Conservation (phyloP, 2,113 vertebrate genomes). For the Aramus guarauna region DNA sequence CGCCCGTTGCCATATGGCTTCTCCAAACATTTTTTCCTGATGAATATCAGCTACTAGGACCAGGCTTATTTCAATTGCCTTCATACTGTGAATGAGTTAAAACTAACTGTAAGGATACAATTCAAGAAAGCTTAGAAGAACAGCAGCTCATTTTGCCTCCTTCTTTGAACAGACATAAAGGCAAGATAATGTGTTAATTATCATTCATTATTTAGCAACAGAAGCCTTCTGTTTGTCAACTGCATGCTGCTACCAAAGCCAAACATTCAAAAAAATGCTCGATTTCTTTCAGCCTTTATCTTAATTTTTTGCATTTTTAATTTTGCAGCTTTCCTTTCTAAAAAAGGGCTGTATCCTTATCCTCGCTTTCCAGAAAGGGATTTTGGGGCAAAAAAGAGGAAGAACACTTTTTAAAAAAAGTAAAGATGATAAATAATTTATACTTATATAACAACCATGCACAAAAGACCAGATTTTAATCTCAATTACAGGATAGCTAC, state of each 20-base stretch:
- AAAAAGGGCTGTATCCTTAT: background rate
- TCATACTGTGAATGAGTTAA: conserved; percentile 56
- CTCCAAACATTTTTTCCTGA: conserved; percentile 60
- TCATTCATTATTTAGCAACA: conserved; percentile 66
- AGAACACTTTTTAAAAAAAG: background rate
- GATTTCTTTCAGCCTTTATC: background rate
- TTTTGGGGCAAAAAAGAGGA: background rate
- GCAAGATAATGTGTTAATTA: conserved; percentile 65
- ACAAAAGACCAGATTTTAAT: conserved; percentile 11
- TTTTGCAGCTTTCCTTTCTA: conserved; percentile 17
- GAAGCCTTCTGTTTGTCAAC: conserved; percentile 66
- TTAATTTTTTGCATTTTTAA: background rate
- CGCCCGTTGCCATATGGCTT: conserved; percentile 64
- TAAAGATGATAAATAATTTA: background rate
- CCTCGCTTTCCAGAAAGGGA: background rate
- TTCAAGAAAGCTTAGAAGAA: conserved; percentile 43
- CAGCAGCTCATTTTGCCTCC: conserved; percentile 50
- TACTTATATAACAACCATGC: background rate
- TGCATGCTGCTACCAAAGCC: conserved; percentile 30
- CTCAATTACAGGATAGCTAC: background rate
- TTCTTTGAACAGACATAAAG: conserved; percentile 55
- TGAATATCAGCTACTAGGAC: conserved; percentile 54
- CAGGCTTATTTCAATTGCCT: conserved; percentile 49
- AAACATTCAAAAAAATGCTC: conserved; percentile 15
- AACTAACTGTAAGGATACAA: conserved; percentile 15